phyloP scores from a whole-genome alignment of 2,113 vertebrate species.

The Eulacestoma nigropectus region DNA sequence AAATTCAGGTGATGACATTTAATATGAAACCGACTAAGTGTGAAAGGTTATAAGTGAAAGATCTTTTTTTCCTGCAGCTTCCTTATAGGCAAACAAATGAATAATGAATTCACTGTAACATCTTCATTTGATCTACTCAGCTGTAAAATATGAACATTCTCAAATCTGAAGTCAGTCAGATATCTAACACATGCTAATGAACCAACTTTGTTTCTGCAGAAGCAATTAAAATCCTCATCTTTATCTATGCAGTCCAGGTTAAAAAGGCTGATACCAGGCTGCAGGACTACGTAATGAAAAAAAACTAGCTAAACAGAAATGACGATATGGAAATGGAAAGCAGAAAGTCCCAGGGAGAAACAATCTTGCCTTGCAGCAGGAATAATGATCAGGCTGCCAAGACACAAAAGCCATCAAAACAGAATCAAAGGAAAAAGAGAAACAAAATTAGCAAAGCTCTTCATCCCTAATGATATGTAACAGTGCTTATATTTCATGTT shows the following conservation, averaged over 20 bases:
- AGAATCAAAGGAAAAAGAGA: conserved; percentile 27
- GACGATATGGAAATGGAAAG: neutral
- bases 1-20: conserved; percentile 18
- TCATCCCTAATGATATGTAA: neutral
- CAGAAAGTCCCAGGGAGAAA: conserved; percentile 21
- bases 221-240: conserved; percentile 20
- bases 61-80: conserved; percentile 2
- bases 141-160: conserved; percentile 34
- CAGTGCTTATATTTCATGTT: neutral
- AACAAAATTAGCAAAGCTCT: conserved; percentile 2
- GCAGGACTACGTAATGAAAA: neutral
- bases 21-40: conserved; percentile 38
- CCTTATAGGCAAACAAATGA: conserved; percentile 25
- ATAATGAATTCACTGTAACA: conserved; percentile 49
- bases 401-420: conserved; percentile 64
- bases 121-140: conserved; percentile 45
- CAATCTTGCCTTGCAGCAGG: conserved; percentile 77
- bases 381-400: conserved; percentile 77
- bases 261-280: conserved; percentile 5
- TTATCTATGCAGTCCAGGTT: conserved; percentile 33
- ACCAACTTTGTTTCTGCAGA: neutral
- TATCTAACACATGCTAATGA: conserved; percentile 48
- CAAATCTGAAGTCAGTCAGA: conserved; percentile 41
- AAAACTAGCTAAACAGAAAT: conserved; percentile 24
- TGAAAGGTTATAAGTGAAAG: conserved; percentile 44